phyloP scores from a whole-genome alignment of 1,140 invertebrate genomes.

The Hyles vespertilio region DNA sequence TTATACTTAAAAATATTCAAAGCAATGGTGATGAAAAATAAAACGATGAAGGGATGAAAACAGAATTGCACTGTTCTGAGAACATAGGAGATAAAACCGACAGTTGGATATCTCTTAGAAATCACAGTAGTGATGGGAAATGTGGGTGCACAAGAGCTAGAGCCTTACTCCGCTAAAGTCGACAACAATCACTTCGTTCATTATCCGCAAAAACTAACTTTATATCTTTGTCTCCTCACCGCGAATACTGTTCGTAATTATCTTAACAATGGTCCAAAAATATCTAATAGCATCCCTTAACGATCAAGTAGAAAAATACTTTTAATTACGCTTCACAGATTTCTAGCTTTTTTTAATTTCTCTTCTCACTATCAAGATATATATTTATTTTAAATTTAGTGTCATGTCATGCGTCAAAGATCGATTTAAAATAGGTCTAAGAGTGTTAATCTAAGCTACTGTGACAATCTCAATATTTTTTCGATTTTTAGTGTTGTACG shows the following conservation, averaged over 20 bases:
- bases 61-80: too few species aligned
- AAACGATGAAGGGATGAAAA: too few species aligned
- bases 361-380: constrained; percentile 50
- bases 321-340: constrained; percentile 59
- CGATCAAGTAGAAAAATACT: constrained; percentile 74
- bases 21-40: too few species aligned
- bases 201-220: constrained; percentile 58
- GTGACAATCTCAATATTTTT: constrained; percentile 61
- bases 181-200: constrained; percentile 49
- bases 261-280: constrained; percentile 75
- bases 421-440: constrained; percentile 54
- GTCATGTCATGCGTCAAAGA: constrained; percentile 38
- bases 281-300: constrained; percentile 73
- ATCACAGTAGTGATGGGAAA: constrained; percentile 5
- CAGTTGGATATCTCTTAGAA: constrained; percentile 14
- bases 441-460: constrained; percentile 64
- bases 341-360: constrained; percentile 56
- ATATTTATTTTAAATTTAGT: constrained; percentile 24
- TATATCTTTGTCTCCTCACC: constrained; percentile 43
- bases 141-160: constrained; percentile 36
- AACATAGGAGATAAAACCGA: background rate
- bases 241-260: constrained; percentile 63
- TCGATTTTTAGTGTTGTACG: constrained; percentile 47
- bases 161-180: constrained; percentile 45
- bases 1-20: too few species aligned